Conservation (phyloP, 2,888 invertebrate genomes). For the Anoplius nigerrimus region DNA sequence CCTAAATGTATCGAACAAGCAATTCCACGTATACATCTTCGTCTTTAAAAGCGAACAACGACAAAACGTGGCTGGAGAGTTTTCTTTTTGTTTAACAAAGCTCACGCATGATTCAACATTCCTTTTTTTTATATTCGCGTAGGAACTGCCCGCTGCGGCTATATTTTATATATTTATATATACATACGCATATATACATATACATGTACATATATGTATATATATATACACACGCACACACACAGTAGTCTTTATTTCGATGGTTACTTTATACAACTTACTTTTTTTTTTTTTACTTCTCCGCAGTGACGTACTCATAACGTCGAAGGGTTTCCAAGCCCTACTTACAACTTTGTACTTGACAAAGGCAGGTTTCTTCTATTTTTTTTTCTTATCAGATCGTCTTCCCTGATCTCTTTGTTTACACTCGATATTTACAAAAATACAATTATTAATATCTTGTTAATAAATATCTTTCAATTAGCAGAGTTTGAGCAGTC, state of each 20-base stretch:
- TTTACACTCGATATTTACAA: constrained; percentile 58
- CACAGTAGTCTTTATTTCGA: constrained; percentile 33
- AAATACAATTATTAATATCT: constrained; percentile 62
- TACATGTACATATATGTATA: constrained; percentile 9
- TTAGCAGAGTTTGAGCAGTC: constrained; percentile 58
- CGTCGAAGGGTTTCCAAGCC: constrained; percentile 1
- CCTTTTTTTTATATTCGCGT: neutral
- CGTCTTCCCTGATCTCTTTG: constrained; percentile 24
- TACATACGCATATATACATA: constrained; percentile 4
- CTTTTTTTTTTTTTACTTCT: too few species aligned
- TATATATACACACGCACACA: neutral
- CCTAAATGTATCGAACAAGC: too few species aligned
- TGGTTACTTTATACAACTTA: constrained; percentile 18
- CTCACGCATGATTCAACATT: too few species aligned
- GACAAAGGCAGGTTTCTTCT: constrained; percentile 43
- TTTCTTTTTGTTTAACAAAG: too few species aligned
- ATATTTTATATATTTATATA: constrained; percentile 10
- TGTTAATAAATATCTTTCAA: constrained; percentile 59
- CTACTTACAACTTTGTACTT: constrained; percentile 49
- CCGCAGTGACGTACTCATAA: neutral
- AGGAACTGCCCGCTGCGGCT: constrained; percentile 14
- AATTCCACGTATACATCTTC: too few species aligned
- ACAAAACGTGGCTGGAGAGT: too few species aligned
- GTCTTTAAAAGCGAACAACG: too few species aligned
- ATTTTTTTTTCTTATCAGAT: constrained; percentile 12